Evolutionary conservation across 2,888 invertebrate genomes (phyloP).

Genomic region (Nasonia oneida): DNA sequence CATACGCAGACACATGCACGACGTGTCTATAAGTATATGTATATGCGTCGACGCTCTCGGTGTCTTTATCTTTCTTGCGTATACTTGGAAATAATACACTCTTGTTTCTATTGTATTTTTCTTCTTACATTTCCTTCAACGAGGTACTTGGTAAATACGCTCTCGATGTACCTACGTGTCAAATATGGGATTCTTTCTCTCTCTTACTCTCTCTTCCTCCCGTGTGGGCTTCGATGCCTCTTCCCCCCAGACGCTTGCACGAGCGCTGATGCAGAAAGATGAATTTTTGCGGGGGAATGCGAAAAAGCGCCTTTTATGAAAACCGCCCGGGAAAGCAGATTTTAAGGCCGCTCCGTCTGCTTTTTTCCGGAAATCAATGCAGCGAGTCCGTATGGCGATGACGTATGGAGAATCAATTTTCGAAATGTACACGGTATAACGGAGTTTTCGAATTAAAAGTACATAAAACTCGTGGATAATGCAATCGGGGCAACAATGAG

Average conservation of each 20-base stretch:
- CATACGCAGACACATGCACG: not conserved
- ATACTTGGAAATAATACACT: constrained; percentile 48
- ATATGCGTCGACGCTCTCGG: constrained; percentile 54
- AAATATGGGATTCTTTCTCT: constrained; percentile 32
- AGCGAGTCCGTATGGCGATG: not conserved
- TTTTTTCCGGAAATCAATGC: not conserved
- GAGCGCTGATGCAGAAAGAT: constrained; percentile 53
- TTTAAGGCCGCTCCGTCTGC: not conserved
- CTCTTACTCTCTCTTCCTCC: not conserved
- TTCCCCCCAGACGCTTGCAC: constrained; percentile 37
- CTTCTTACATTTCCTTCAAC: constrained; percentile 48
- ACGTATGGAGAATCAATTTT: not conserved
- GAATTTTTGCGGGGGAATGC: constrained; percentile 47
- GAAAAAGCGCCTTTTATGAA: constrained; percentile 24
- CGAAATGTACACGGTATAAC: not conserved
- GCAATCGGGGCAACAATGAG: not conserved
- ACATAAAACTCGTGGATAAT: not conserved
- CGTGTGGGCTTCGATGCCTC: constrained; percentile 8
- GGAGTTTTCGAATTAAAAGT: not conserved
- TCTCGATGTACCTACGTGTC: constrained; percentile 21
- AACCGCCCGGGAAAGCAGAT: constrained; percentile 22
- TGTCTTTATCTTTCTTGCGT: constrained; percentile 55
- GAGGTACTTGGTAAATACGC: constrained; percentile 53
- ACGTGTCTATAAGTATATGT: not conserved
- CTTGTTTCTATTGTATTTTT: constrained; percentile 51